phyloP scores from a whole-genome alignment of 1,140 invertebrate species.

The Trissolcus basalis region DNA sequence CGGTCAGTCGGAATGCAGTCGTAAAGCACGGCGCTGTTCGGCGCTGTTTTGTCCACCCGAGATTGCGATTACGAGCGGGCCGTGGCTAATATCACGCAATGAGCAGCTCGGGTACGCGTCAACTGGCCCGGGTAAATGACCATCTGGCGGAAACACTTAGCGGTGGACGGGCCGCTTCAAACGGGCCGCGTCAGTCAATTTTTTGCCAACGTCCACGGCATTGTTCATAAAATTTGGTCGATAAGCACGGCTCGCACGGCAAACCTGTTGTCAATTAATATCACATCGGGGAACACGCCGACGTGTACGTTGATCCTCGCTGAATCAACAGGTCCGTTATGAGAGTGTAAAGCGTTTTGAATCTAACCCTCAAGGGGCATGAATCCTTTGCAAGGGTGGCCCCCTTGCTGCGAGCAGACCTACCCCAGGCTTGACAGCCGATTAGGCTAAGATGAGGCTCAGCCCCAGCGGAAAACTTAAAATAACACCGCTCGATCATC shows the following conservation, averaged over 20 bases:
- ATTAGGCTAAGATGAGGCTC: constrained; percentile 71
- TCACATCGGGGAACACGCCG: neutral
- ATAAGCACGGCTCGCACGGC: neutral
- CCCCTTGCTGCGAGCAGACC: constrained; percentile 18
- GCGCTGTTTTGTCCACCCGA: constrained; percentile 68
- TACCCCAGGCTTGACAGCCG: constrained; percentile 67
- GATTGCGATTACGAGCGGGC: constrained; percentile 69
- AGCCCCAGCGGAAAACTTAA: constrained; percentile 75
- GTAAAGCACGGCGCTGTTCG: constrained; percentile 68
- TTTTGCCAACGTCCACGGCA: constrained; percentile 22
- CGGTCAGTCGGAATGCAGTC: constrained; percentile 57
- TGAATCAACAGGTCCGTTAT: constrained; percentile 75
- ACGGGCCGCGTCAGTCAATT: constrained; percentile 35
- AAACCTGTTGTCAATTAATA: constrained; percentile 28
- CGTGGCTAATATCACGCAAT: constrained; percentile 73
- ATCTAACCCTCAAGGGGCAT: constrained; percentile 71
- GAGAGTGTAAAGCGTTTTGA: constrained; percentile 76
- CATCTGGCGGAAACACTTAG: constrained; percentile 58
- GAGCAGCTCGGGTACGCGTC: constrained; percentile 38
- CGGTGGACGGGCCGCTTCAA: constrained; percentile 24
- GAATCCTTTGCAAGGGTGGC: constrained; percentile 68
- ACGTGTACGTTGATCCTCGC: constrained; percentile 4
- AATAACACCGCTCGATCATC: constrained; percentile 77
- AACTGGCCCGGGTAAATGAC: constrained; percentile 36
- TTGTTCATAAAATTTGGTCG: constrained; percentile 36